A percentile compares a stretch with the other conserved stretches of the same genome.
Conservation (phyloP, 2,797 vertebrate genomes). For the Poeciliopsis paucimaculata region DNA sequence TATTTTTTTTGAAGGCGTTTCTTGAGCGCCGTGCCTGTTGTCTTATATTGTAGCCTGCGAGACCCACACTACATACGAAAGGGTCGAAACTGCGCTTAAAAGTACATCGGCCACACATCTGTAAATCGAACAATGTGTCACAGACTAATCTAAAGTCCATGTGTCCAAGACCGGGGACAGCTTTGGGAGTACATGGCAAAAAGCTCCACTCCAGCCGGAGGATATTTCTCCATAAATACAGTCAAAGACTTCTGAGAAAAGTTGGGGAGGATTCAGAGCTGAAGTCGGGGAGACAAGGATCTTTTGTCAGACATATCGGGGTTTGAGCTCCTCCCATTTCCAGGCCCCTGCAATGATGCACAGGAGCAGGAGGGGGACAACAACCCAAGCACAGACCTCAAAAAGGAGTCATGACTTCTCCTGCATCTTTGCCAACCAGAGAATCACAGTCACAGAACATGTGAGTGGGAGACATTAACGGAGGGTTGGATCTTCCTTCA, state of each 20-base stretch:
- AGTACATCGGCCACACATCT: slow-evolving; percentile 66
- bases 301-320: slow-evolving; percentile 59
- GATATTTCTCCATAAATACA: slow-evolving; percentile 34
- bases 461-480: slow-evolving; percentile 61
- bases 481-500: slow-evolving; percentile 66
- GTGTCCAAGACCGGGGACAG: slow-evolving; percentile 65
- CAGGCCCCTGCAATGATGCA: slow-evolving; percentile 41
- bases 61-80: slow-evolving; percentile 62
- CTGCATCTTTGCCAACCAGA: slow-evolving; percentile 68
- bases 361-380: slow-evolving; percentile 53
- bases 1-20: slow-evolving; percentile 85
- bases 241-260: slow-evolving; percentile 27
- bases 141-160: slow-evolving; percentile 67
- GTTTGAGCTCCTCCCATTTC: slow-evolving; percentile 53
- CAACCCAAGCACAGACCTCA: slow-evolving; percentile 68
- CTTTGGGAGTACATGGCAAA: slow-evolving; percentile 31
- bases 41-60: slow-evolving; percentile 81
- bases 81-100: slow-evolving; percentile 54
- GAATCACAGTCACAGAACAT: slow-evolving; percentile 64
- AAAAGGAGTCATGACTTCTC: slow-evolving; percentile 68
- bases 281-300: slow-evolving; percentile 35
- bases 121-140: slow-evolving; percentile 70
- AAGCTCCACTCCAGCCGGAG: slow-evolving; percentile 37
- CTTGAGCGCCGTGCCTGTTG: slow-evolving; percentile 82
- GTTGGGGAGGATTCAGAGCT: slow-evolving; percentile 24